These are phyloP conservation scores for Onthophagus sagittarius DNA, from an alignment of 2,888 invertebrate species.

Conservation along the genomic window DNA sequence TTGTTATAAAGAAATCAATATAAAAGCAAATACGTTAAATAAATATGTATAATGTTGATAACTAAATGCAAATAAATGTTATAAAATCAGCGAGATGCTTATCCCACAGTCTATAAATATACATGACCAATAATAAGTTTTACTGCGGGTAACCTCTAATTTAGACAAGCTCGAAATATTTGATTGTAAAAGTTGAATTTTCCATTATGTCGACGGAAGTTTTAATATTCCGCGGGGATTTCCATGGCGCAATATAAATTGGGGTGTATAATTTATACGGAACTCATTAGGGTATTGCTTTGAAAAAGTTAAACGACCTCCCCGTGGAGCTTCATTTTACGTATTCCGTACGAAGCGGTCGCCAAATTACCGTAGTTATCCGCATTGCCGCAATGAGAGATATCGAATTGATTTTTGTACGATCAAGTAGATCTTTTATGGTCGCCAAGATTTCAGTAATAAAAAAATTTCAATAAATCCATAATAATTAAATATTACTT, in stretches of 20 bases:
- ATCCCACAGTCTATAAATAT: background rate
- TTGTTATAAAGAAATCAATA: no score
- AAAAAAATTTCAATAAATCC: no score
- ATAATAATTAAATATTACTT: no score
- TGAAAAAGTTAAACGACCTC: background rate
- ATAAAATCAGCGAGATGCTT: background rate
- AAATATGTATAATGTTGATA: no score
- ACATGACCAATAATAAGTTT: background rate
- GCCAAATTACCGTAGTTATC: background rate
- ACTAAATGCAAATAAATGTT: background rate
- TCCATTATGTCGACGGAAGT: background rate
- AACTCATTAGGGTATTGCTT: background rate
- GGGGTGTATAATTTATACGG: background rate
- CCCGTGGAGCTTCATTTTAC: background rate
- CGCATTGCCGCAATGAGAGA: background rate
- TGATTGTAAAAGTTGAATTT: background rate
- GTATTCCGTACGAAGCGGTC: background rate
- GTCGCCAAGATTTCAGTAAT: background rate
- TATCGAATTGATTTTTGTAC: background rate
- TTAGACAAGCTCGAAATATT: background rate
- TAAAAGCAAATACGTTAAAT: no score
- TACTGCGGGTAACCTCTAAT: background rate
- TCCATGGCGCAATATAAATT: background rate
- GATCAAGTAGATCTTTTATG: background rate
- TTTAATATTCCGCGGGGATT: background rate